Conservation (phyloP, 2,888 invertebrate species). For the Oithona nana region DNA sequence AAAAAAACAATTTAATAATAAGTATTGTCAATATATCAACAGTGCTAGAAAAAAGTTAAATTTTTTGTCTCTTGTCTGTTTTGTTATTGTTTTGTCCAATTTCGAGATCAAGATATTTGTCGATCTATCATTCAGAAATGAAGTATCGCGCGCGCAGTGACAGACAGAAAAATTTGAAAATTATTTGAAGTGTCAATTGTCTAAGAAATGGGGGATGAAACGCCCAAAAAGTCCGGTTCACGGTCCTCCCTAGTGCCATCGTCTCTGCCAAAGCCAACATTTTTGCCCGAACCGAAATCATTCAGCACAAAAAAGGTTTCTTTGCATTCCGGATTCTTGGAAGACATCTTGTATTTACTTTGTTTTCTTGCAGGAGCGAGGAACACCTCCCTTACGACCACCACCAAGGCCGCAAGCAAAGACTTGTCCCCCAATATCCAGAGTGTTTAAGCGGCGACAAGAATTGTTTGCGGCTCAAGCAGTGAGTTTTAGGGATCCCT, state of each 20-base stretch:
- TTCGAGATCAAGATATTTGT: too few relatives aligned
- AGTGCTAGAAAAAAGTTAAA: too few relatives aligned
- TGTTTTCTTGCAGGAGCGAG: neutral
- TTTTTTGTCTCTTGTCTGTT: too few relatives aligned
- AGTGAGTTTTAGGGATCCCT: neutral
- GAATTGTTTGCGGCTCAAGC: constrained; percentile 1
- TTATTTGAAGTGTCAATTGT: too few relatives aligned
- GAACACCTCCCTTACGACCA: neutral
- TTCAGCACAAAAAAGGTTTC: constrained; percentile 3
- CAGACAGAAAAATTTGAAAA: too few relatives aligned
- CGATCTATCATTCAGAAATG: too few relatives aligned
- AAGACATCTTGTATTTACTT: neutral
- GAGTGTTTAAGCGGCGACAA: neutral
- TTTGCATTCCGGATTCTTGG: neutral
- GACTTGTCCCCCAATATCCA: constrained; percentile 8
- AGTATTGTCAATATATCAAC: too few relatives aligned
- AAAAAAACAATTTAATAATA: too few relatives aligned
- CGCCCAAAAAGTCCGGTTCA: neutral
- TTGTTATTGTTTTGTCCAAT: too few relatives aligned
- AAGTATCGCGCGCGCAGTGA: too few relatives aligned
- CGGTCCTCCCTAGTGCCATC: neutral
- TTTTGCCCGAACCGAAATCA: neutral
- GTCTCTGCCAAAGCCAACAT: constrained; percentile 1
- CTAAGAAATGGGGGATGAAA: neutral
- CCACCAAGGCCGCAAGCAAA: constrained; percentile 6